These are phyloP conservation scores for Etia nguti DNA, from an alignment of 2,113 vertebrate species.

Conservation along the genomic window DNA sequence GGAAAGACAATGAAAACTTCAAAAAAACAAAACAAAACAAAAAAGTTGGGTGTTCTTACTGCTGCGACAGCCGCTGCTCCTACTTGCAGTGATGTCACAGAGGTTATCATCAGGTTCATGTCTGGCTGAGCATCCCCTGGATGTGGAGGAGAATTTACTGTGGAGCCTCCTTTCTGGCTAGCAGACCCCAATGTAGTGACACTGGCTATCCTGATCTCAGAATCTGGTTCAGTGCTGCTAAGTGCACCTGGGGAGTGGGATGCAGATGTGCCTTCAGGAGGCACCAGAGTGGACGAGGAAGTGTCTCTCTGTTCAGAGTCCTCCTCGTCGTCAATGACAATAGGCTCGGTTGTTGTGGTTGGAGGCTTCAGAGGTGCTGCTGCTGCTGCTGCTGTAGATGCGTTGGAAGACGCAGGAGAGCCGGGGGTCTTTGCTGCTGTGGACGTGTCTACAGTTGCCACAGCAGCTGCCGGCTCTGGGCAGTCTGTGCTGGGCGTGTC, in stretches of 20 bases:
- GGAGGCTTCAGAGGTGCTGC: slow-evolving; percentile 56
- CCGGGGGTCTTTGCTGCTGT: slow-evolving; percentile 5
- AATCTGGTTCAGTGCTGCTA: slow-evolving; percentile 94
- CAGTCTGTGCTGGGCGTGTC: slow-evolving; percentile 46
- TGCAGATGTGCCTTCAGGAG: slow-evolving; percentile 1
- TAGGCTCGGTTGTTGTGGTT: slow-evolving; percentile 81
- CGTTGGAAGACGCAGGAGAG: slow-evolving; percentile 53
- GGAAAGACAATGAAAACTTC: not conserved
- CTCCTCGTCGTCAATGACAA: slow-evolving; percentile 97
- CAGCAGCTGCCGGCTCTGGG: slow-evolving; percentile 26
- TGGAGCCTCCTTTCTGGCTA: slow-evolving; percentile 16
- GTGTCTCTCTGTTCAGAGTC: slow-evolving; percentile 80
- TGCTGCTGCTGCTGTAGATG: not conserved
- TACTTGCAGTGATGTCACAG: slow-evolving; percentile 92
- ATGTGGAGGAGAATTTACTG: slow-evolving; percentile 21
- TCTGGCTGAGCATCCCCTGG: slow-evolving; percentile 71
- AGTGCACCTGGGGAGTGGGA: slow-evolving; percentile 65
- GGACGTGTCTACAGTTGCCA: slow-evolving; percentile 4
- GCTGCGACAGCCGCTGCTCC: slow-evolving; percentile 35
- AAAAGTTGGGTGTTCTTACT: slow-evolving; percentile 37
- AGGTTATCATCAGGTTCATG: slow-evolving; percentile 96
- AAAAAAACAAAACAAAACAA: not conserved
- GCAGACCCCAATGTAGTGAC: slow-evolving; percentile 88
- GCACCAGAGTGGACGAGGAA: slow-evolving; percentile 34
- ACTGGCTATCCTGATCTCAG: slow-evolving; percentile 94